Evolutionary conservation across 2,113 vertebrate species (phyloP).

Genomic region (Macroglossus sobrinus): DNA sequence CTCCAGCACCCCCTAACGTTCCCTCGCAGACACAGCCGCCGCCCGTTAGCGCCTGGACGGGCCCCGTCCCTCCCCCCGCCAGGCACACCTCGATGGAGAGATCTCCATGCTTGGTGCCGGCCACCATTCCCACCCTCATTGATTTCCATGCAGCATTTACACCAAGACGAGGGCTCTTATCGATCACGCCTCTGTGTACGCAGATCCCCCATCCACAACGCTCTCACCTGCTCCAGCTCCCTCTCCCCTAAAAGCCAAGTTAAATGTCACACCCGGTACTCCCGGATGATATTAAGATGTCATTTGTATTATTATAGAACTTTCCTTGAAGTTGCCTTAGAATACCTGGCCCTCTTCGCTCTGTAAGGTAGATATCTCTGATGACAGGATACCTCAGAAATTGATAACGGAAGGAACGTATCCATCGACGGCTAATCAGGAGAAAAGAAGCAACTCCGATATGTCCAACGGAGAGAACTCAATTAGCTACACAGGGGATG

Average conservation of each 20-base stretch:
- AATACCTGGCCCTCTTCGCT: not conserved
- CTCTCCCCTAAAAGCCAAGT: not conserved
- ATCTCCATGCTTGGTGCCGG: rapidly evolving
- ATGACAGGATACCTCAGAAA: not conserved
- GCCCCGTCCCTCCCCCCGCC: not conserved
- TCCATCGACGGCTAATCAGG: not conserved
- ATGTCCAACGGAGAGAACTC: not conserved
- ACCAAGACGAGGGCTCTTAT: not conserved
- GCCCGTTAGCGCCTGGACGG: not conserved
- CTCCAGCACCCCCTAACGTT: not conserved
- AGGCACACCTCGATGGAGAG: not conserved
- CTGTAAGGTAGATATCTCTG: not conserved
- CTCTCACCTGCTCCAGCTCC: not conserved
- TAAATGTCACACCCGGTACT: not conserved
- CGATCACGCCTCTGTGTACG: not conserved
- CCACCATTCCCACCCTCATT: not conserved
- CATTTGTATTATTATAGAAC: not conserved
- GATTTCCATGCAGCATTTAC: not conserved
- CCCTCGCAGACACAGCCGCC: too few species aligned
- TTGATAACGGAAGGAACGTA: not conserved
- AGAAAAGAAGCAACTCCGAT: not conserved
- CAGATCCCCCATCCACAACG: not conserved
- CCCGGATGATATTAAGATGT: not conserved
- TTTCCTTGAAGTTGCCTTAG: not conserved
- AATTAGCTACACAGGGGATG: not conserved